Conservation (phyloP, 2,888 invertebrate genomes). For the Koerneria pararmatus region DNA sequence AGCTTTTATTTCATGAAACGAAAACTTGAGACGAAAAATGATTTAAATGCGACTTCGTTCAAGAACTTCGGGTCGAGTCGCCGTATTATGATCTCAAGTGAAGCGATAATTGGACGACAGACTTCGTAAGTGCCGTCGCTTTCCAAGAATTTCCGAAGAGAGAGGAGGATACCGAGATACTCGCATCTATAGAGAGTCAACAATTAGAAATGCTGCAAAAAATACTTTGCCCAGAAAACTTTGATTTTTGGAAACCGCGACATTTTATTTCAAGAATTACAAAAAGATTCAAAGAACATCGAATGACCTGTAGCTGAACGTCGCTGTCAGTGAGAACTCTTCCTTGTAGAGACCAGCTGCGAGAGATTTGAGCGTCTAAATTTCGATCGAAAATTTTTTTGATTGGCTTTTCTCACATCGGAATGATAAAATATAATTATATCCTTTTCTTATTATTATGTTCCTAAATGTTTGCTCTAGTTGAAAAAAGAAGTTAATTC, state of each 20-base stretch:
- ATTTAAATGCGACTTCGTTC: constrained; percentile 4
- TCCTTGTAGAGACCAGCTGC: neutral
- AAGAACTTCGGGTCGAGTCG: constrained; percentile 8
- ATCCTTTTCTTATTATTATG: too few species aligned
- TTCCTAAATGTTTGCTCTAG: too few species aligned
- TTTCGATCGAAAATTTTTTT: neutral
- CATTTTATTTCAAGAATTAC: neutral
- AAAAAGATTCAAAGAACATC: too few species aligned
- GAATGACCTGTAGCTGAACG: too few species aligned
- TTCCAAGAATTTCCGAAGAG: constrained; percentile 13
- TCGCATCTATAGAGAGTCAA: constrained; percentile 11
- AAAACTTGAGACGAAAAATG: neutral
- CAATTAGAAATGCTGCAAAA: neutral
- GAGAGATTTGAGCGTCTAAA: neutral
- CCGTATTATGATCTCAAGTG: constrained; percentile 10
- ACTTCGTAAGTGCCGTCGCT: constrained; percentile 15
- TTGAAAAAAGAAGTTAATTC: too few species aligned
- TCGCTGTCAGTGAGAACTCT: neutral
- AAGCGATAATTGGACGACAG: constrained; percentile 1
- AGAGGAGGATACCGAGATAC: constrained; percentile 20
- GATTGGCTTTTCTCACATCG: too few species aligned
- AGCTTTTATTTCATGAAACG: neutral
- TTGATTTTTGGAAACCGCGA: neutral
- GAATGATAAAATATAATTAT: too few species aligned
- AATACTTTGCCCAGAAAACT: neutral